These are phyloP conservation scores for Sinohyriopsis cumingii DNA, from an alignment of 2,888 invertebrate species.

Conservation along the genomic window DNA sequence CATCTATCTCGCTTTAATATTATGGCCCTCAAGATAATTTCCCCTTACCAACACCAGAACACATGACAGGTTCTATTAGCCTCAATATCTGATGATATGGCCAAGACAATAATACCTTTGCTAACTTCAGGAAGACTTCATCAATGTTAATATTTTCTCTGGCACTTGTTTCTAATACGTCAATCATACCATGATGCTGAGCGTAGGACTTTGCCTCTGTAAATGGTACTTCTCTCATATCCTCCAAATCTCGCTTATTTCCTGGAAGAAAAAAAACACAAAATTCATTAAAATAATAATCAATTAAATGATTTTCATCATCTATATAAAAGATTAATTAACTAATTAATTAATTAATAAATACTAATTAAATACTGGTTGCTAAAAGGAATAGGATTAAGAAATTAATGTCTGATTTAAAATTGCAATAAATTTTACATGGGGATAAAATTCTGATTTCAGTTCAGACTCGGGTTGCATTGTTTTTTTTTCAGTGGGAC, in stretches of 20 bases:
- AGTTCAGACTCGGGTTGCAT: no score
- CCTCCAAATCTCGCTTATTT: conserved; percentile 65
- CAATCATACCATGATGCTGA: conserved; percentile 69
- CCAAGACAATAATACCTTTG: conserved; percentile 47
- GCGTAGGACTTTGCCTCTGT: conserved; percentile 81
- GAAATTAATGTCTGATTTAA: no score
- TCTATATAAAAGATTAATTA: no score
- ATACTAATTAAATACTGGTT: background rate
- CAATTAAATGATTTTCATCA: background rate
- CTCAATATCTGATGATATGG: background rate
- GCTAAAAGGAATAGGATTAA: background rate
- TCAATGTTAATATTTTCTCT: conserved; percentile 69
- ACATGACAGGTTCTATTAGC: background rate
- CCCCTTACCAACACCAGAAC: no score
- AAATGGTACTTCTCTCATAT: conserved; percentile 58
- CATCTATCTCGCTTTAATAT: no score
- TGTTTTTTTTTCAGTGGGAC: no score
- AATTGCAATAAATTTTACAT: no score
- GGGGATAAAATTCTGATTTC: no score
- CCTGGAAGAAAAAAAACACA: conserved; percentile 61
- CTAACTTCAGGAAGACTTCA: conserved; percentile 65
- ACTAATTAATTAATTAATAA: no score
- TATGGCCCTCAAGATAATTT: no score
- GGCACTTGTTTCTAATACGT: conserved; percentile 68
- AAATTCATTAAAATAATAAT: background rate